Evolutionary conservation across 2,113 vertebrate species (phyloP), one percentile per base, ranked within the genome.

Genomic region (Progne subis): DNA sequence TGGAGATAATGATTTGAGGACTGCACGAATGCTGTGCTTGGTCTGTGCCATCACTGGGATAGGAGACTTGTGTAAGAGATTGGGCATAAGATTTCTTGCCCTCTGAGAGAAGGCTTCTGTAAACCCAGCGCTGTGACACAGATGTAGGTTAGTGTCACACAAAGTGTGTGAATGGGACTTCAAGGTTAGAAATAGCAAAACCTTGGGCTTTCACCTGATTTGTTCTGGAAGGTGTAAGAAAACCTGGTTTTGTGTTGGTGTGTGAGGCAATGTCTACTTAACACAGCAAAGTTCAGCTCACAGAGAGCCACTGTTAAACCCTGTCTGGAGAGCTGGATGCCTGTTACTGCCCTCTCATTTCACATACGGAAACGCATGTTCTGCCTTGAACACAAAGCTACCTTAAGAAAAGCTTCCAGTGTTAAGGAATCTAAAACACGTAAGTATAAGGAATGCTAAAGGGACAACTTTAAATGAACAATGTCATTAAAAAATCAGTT

Each of bases 11-110:
- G 20, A 26, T 60, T 44, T 7, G 18, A 86, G 67, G 59, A 28
- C 12, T 18, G 12, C 37, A 16, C 0, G 0, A 49, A n/a, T 41
- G 18, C 21, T 0, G 0, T 32, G 18, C 26, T 76, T 5, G 2
- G 34, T 25, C 61, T 63, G 52, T n/a, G 52, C 34, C 47, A 53
- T 44, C 13, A 1, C 1, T 1, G 31, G 43, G 37, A 76, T 12
- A 28, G 53, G 49, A 63, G 57, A 34, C 24, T 32, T 52, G 12
- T 34, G 39, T 41, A 23, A 69, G 16, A 76, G 20, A 32, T 2
- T 16, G 15, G 32, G 43, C 0, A 0, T 3, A 64, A 32, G 3
- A 6, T n/a, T 56, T 59, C 16, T 18, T 71, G 34, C 10, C 20
- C 21, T 71, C 39, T 70, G 55, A 41, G 56, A 70, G 81, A 84